Conservation (phyloP, 2,113 vertebrate genomes). For the Pantherophis guttatus region DNA sequence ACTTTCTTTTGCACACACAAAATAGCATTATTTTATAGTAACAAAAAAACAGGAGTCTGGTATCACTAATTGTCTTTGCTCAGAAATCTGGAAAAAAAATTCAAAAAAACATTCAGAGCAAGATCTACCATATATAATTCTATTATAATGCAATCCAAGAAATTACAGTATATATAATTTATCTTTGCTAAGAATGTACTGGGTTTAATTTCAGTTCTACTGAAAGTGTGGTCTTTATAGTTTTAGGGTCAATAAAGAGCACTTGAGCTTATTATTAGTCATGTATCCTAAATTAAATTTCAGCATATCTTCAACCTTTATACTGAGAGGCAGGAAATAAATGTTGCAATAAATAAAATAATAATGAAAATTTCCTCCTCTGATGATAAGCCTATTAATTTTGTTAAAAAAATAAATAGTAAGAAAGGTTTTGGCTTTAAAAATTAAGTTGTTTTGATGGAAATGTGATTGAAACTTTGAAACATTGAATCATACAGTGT, state of each 20-base stretch:
- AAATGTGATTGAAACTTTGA: slow-evolving; percentile 61
- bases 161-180: background rate
- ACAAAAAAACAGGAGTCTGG: background rate
- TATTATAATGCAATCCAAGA: background rate
- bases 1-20: background rate
- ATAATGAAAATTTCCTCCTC: slow-evolving; percentile 5
- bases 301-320: background rate
- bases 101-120: background rate
- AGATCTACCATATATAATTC: background rate
- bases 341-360: background rate
- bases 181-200: background rate
- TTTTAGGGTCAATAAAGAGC: background rate
- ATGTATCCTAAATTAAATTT: background rate
- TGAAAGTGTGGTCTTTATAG: background rate
- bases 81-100: background rate
- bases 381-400: slow-evolving; percentile 46
- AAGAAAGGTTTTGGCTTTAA: slow-evolving; percentile 50
- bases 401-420: slow-evolving; percentile 38
- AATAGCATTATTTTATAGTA: background rate
- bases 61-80: background rate
- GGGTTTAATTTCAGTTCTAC: background rate
- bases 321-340: background rate
- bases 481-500: slow-evolving; percentile 49
- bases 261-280: slow-evolving; percentile 15
- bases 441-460: slow-evolving; percentile 49